phyloP scores from a whole-genome alignment of 2,797 vertebrate species.

The Monodelphis domestica region DNA sequence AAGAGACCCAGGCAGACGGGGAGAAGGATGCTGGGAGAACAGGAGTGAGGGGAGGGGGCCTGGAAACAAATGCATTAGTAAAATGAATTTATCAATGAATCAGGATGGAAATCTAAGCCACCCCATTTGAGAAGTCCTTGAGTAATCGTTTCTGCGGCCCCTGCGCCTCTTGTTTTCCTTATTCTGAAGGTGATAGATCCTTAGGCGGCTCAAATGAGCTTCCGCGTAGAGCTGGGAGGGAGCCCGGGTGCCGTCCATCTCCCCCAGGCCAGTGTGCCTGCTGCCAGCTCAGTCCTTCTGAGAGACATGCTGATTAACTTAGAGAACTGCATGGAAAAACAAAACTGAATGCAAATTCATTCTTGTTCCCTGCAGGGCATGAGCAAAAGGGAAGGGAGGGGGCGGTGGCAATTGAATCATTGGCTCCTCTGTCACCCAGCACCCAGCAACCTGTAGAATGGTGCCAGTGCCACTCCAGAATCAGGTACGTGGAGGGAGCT shows the following conservation, averaged over 20 bases:
- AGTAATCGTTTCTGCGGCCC: not conserved
- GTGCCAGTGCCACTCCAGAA: not conserved
- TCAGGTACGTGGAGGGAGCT: not conserved
- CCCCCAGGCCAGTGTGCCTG: not conserved
- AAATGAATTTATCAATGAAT: not conserved
- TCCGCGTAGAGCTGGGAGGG: not conserved
- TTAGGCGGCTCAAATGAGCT: constrained; percentile 6
- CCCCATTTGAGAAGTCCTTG: not conserved
- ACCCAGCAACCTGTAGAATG: not conserved
- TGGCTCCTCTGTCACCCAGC: not conserved
- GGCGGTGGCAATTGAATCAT: not conserved
- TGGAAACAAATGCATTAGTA: not conserved
- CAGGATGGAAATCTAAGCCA: fast-evolving
- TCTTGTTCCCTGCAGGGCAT: not conserved
- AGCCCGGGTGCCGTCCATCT: not conserved
- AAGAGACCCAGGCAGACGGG: not conserved
- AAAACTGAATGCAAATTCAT: not conserved
- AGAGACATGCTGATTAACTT: not conserved
- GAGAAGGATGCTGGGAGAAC: not conserved
- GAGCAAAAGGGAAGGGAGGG: not conserved
- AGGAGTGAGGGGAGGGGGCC: not conserved
- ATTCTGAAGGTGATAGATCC: not conserved
- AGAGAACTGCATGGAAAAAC: not conserved
- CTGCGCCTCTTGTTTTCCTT: constrained; percentile 13
- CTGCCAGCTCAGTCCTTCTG: not conserved